Conservation (phyloP, 2,113 vertebrate genomes). For the Typhlomys cinereus region DNA sequence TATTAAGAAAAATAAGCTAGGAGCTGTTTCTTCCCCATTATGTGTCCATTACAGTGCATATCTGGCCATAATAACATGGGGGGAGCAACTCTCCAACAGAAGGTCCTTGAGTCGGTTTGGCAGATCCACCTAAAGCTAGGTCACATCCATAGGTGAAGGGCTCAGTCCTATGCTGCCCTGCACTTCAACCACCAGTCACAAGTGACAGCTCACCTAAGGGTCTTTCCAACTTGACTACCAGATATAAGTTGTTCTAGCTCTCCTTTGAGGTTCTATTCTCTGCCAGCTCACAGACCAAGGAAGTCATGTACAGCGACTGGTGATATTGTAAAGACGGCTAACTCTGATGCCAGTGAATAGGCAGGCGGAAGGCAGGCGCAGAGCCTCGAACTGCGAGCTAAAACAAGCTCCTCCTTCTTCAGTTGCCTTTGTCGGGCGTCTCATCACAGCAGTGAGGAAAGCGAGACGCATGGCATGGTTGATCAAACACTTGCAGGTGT, state of each 20-base stretch:
- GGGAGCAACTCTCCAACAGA: neutral
- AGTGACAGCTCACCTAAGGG: neutral
- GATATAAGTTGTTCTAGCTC: neutral
- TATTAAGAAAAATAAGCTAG: neutral
- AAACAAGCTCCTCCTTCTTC: no score
- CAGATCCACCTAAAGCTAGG: rapidly evolving
- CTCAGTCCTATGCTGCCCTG: neutral
- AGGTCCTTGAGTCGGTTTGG: neutral
- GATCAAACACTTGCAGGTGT: no score
- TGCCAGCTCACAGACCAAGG: no score
- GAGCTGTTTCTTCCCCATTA: neutral
- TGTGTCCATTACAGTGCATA: neutral
- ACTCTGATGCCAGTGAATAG: no score
- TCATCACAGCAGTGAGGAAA: no score
- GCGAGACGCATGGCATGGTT: no score
- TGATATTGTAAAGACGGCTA: no score
- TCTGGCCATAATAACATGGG: neutral
- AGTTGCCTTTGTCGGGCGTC: no score
- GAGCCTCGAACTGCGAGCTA: no score
- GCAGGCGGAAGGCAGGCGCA: no score
- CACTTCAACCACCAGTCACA: neutral
- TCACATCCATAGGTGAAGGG: neutral
- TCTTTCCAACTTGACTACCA: neutral
- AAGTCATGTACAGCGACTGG: no score
- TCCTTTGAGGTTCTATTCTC: no score